Base-by-base conservation (phyloP, 2,888 invertebrate species). In the Tuta absoluta region DNA sequence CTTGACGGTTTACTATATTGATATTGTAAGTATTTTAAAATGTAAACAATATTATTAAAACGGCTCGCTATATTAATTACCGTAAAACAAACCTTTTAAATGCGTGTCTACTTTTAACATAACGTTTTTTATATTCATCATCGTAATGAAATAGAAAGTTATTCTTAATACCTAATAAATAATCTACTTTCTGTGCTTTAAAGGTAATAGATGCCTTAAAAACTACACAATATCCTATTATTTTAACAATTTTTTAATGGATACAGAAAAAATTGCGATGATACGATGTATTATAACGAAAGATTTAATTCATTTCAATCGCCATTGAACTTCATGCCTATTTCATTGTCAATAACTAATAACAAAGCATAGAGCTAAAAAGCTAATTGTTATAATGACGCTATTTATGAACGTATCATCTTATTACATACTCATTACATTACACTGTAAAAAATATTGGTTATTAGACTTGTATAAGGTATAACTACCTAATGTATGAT, bases 381-480 rank as follows among this genome's bases (percentile, higher is more conserved):
- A 59, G 8, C 45, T 37, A 65, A 68, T 65, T 62, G 62, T 21
- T 64, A 24, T 65, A 68, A 67, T 68, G 65, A 68, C 63, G 53
- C 48, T 41, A 38, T 48, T 33, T 33, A 33, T 8, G 4, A 33
- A 33, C 33, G 33, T 33, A 69, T 67, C 64, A 65, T 67, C 10
- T 17, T 48, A 49, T 33, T 56, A 28, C 28, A 33, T 28, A 53
- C 24, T 53, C 53, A 28, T 53, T n/a, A 28, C 53, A 28, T 53
- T n/a, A 28, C n/a, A 17, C n/a, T n/a, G 56, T 17, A 56, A 56
- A 56, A 56, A 56, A 17, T 56, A 28, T 33, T 56, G 33, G 8
- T 33, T 33, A 33, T 56, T 45, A n/a, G 49, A 7, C 12, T 3
- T 41, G n/a, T 14, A 41, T 8, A 14, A 41, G 10, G 33, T 33